These are phyloP conservation scores for Glossosoma conforme DNA, from an alignment of 1,140 invertebrate species.

Conservation along the genomic window DNA sequence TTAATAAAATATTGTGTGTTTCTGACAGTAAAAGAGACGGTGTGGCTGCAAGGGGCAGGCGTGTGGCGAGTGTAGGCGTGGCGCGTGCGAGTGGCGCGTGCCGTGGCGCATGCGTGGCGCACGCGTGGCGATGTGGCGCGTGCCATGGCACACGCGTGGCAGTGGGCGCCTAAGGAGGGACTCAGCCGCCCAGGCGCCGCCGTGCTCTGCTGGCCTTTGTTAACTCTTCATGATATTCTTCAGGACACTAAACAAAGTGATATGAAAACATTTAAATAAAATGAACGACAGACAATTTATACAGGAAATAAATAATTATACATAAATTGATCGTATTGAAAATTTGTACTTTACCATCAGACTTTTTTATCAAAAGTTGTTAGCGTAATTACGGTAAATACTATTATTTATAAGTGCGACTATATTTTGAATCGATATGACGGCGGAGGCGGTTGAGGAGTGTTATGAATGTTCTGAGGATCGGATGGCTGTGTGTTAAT, in stretches of 20 bases:
- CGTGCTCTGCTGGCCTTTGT: conserved; percentile 9
- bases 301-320: conserved; percentile 10
- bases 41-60: conserved; percentile 11
- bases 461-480: conserved; percentile 18
- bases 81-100: neutral
- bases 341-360: conserved; percentile 27
- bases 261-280: conserved; percentile 9
- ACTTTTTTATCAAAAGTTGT: conserved; percentile 28
- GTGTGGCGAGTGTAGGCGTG: conserved; percentile 1
- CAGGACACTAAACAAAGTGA: conserved; percentile 11
- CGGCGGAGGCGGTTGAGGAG: conserved; percentile 25
- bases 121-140: too few relatives aligned
- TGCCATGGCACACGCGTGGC: too few relatives aligned
- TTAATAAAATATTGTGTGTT: too few relatives aligned
- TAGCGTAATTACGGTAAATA: conserved; percentile 16
- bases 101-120: neutral
- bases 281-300: conserved; percentile 11
- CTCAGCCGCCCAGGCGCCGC: conserved; percentile 2
- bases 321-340: conserved; percentile 10
- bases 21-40: conserved; percentile 19
- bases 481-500: conserved; percentile 8
- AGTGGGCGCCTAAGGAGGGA: too few relatives aligned
- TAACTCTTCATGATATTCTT: conserved; percentile 9
- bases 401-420: conserved; percentile 13
- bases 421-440: conserved; percentile 24